These are phyloP conservation scores for Drosophila melanosoma DNA, from an alignment of 2,888 invertebrate genomes.

Conservation along the genomic window DNA sequence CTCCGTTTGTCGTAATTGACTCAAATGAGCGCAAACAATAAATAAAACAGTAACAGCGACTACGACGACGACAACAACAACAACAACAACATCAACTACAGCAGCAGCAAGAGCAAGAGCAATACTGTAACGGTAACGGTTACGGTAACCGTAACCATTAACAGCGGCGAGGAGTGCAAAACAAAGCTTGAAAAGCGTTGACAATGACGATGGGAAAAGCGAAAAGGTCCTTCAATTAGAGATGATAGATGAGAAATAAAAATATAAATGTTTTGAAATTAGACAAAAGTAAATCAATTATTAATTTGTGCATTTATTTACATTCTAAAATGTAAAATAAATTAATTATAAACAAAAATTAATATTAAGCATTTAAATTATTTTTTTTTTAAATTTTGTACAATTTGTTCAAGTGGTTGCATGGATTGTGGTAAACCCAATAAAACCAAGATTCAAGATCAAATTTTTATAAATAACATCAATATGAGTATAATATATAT, in stretches of 20 bases:
- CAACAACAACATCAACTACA: not conserved
- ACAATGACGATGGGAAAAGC: slow-evolving; percentile 47
- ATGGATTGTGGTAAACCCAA: not conserved
- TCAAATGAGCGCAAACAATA: slow-evolving; percentile 82
- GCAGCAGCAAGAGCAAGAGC: slow-evolving; percentile 4
- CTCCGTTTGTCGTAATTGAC: slow-evolving; percentile 81
- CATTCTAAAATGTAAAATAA: not conserved
- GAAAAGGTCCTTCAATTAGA: slow-evolving; percentile 26
- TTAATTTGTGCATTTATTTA: not conserved
- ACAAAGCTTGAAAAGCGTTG: slow-evolving; percentile 51
- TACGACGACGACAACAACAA: slow-evolving; percentile 12
- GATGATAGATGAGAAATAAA: slow-evolving; percentile 23
- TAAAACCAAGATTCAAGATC: not conserved
- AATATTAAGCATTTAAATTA: not conserved
- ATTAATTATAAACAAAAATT: not conserved
- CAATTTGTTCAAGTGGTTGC: too few relatives aligned
- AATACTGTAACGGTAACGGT: slow-evolving; percentile 20
- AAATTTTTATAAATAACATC: not conserved
- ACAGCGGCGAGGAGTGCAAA: slow-evolving; percentile 48
- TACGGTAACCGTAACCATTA: slow-evolving; percentile 23
- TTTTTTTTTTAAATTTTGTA: too few relatives aligned
- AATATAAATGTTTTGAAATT: not conserved
- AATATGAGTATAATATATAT: not conserved
- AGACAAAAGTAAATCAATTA: not conserved
- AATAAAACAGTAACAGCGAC: slow-evolving; percentile 72